Evolutionary conservation across 2,797 vertebrate species (phyloP).

Genomic region (Neosilurus mollespiculum): DNA sequence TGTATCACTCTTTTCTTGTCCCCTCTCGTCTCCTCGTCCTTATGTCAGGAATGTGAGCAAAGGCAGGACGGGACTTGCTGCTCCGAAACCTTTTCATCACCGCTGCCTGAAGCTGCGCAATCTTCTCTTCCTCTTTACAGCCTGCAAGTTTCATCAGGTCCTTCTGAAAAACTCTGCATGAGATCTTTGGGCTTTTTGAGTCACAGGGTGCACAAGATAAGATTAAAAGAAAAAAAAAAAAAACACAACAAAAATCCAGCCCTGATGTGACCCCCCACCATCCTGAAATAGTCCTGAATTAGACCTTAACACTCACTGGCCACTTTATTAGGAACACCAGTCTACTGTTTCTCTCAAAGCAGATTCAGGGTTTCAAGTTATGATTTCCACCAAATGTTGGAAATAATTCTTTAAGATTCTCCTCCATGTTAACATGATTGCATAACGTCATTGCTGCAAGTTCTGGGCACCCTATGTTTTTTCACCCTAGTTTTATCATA

Average conservation of each 20-base stretch:
- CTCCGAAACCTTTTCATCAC: conserved; percentile 9
- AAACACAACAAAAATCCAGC: background rate
- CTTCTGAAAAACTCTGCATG: background rate
- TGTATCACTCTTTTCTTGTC: background rate
- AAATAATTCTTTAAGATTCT: background rate
- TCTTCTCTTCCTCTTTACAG: conserved; percentile 26
- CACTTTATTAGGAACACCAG: background rate
- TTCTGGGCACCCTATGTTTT: background rate
- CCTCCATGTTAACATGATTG: background rate
- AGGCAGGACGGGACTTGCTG: conserved; percentile 25
- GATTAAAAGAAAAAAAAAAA: background rate
- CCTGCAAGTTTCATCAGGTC: conserved; percentile 39
- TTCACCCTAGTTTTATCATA: background rate
- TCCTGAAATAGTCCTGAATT: background rate
- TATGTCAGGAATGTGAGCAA: conserved; percentile 19
- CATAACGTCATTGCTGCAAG: background rate
- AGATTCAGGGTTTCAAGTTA: background rate
- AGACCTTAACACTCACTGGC: background rate
- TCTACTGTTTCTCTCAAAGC: background rate
- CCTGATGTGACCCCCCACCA: no score
- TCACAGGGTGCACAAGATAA: background rate
- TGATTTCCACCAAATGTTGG: background rate
- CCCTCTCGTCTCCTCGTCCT: background rate
- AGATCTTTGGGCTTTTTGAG: background rate
- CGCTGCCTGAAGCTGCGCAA: conserved; percentile 15